Evolutionary conservation across 2,113 vertebrate genomes (phyloP).

Genomic region (Mirounga angustirostris): DNA sequence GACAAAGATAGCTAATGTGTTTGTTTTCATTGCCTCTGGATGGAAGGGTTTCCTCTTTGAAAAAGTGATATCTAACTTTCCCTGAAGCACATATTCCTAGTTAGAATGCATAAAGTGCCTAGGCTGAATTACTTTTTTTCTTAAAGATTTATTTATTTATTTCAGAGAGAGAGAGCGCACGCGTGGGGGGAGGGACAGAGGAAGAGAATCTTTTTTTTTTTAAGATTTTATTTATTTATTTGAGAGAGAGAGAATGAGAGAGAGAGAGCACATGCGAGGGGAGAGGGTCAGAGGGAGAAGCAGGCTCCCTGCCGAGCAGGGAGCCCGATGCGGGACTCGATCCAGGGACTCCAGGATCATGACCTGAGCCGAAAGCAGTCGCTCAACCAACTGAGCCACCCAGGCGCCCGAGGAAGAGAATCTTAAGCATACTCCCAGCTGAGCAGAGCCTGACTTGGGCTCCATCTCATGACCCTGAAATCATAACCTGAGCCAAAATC

Average conservation of each 20-base stretch:
- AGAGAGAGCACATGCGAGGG: too few species aligned
- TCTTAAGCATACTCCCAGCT: not conserved
- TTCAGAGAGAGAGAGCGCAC: not conserved
- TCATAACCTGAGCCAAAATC: not conserved
- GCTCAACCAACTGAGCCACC: too few species aligned
- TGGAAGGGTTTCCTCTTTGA: not conserved
- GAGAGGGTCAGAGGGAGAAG: too few species aligned
- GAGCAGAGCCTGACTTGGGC: not conserved
- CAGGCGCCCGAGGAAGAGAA: not conserved
- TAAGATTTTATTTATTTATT: too few species aligned
- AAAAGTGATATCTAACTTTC: conserved; percentile 4
- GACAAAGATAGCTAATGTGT: conserved; percentile 42
- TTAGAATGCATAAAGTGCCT: not conserved
- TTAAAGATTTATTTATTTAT: not conserved
- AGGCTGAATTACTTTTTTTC: not conserved
- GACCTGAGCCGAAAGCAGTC: too few species aligned
- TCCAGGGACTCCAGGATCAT: too few species aligned
- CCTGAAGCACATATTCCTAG: not conserved
- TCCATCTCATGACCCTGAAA: not conserved
- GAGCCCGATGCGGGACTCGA: too few species aligned
- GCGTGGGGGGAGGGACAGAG: not conserved
- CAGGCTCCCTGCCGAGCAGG: too few species aligned
- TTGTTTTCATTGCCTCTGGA: conserved; percentile 36
- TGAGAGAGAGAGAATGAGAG: too few species aligned
- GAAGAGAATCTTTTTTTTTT: not conserved